These are phyloP conservation scores for Neodontobutis hainanensis DNA, from an alignment of 2,113 vertebrate species.

Conservation along the genomic window DNA sequence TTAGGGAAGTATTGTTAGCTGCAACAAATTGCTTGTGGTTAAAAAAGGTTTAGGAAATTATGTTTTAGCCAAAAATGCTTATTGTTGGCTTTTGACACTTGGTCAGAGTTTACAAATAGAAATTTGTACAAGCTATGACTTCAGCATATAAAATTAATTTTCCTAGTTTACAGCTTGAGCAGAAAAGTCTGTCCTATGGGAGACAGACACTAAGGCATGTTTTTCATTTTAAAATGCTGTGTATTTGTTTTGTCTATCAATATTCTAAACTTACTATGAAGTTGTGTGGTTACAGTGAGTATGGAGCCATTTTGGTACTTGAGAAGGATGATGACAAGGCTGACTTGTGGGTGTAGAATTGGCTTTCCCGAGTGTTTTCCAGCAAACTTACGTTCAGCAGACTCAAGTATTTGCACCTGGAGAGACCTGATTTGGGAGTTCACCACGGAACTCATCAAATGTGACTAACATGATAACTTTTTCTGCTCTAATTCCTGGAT, in stretches of 20 bases:
- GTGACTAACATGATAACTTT: background rate
- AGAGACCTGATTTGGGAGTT: constrained; percentile 15
- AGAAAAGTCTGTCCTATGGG: no score
- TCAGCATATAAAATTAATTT: no score
- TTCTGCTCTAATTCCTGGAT: background rate
- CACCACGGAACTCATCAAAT: constrained; percentile 24
- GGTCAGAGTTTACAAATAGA: no score
- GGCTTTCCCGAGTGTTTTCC: constrained; percentile 37
- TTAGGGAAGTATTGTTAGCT: no score
- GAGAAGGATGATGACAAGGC: constrained; percentile 55
- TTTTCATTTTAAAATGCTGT: no score
- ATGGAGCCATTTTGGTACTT: constrained; percentile 40
- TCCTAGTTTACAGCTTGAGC: no score
- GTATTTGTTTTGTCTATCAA: background rate
- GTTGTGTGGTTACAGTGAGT: constrained; percentile 21
- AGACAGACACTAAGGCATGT: no score
- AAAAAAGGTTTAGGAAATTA: no score
- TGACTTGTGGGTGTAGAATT: constrained; percentile 49
- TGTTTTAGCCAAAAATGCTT: background rate
- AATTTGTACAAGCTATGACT: no score
- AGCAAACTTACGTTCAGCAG: constrained; percentile 16
- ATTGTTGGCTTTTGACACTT: no score
- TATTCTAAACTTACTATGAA: background rate
- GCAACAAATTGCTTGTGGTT: no score
- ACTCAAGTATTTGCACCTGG: constrained; percentile 18